phyloP scores from a whole-genome alignment of 2,888 invertebrate species.

The Amphimallon solstitiale region DNA sequence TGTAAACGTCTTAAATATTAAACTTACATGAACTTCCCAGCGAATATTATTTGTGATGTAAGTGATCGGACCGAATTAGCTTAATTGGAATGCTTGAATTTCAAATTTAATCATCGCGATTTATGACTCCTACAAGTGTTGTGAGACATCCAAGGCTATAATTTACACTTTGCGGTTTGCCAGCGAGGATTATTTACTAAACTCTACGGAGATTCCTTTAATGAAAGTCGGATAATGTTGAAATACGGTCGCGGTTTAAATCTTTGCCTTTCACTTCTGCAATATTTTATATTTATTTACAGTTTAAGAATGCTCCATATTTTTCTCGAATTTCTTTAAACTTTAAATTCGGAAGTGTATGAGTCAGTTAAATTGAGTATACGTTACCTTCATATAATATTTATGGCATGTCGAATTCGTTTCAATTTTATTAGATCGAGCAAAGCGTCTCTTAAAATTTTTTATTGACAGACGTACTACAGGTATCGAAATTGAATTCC shows the following conservation, averaged over 20 bases:
- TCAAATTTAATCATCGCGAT: constrained; percentile 30
- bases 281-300: no score
- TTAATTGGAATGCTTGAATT: constrained; percentile 32
- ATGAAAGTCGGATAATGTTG: constrained; percentile 33
- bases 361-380: no score
- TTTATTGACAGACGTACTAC: no score
- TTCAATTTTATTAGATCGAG: no score
- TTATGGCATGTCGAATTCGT: no score
- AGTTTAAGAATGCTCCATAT: no score
- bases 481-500: no score
- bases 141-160: constrained; percentile 26
- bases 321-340: no score
- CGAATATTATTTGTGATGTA: constrained; percentile 30
- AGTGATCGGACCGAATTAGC: constrained; percentile 31
- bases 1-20: constrained; percentile 23
- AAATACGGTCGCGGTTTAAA: constrained; percentile 19
- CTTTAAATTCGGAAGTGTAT: no score
- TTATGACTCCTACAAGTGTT: constrained; percentile 33
- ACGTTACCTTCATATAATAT: no score
- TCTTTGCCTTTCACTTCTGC: neutral
- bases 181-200: constrained; percentile 29
- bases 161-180: constrained; percentile 29
- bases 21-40: constrained; percentile 26
- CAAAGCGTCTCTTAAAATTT: no score
- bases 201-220: constrained; percentile 30